Evolutionary conservation across 2,888 invertebrate genomes (phyloP).

Genomic region (Ellobium chinense): DNA sequence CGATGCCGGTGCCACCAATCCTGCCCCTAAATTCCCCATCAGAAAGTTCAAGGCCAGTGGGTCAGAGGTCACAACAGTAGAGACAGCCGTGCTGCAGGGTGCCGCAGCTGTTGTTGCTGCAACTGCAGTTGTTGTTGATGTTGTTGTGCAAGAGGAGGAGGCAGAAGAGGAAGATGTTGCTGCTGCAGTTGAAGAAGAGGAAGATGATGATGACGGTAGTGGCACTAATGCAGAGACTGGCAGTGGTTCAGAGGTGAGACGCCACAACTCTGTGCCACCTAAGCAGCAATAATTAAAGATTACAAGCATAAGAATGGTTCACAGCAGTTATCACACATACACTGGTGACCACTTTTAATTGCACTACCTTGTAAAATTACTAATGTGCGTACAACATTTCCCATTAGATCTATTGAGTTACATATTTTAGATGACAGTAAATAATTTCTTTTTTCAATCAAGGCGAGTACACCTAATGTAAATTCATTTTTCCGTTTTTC

Average conservation of each 20-base stretch:
- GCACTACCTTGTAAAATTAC: no score
- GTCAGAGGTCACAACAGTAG: background rate
- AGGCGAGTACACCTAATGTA: no score
- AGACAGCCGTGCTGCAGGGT: background rate
- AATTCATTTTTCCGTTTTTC: no score
- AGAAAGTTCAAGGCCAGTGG: constrained; percentile 28
- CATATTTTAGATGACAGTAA: no score
- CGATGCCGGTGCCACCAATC: constrained; percentile 11
- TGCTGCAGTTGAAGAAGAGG: constrained; percentile 38
- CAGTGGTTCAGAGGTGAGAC: constrained; percentile 63
- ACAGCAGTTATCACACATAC: background rate
- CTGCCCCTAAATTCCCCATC: constrained; percentile 35
- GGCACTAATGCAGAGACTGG: constrained; percentile 49
- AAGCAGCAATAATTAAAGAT: constrained; percentile 39
- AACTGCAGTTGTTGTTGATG: background rate
- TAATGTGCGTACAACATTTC: no score
- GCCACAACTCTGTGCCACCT: constrained; percentile 72
- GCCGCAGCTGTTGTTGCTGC: background rate
- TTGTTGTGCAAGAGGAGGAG: background rate
- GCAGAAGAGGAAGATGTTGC: constrained; percentile 31
- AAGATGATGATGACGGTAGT: constrained; percentile 46
- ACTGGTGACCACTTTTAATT: background rate
- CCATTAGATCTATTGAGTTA: no score
- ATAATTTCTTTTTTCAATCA: no score
- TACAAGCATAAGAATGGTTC: background rate